Evolutionary conservation across 2,888 invertebrate genomes (phyloP).

Genomic region (Crossocerus cetratus): DNA sequence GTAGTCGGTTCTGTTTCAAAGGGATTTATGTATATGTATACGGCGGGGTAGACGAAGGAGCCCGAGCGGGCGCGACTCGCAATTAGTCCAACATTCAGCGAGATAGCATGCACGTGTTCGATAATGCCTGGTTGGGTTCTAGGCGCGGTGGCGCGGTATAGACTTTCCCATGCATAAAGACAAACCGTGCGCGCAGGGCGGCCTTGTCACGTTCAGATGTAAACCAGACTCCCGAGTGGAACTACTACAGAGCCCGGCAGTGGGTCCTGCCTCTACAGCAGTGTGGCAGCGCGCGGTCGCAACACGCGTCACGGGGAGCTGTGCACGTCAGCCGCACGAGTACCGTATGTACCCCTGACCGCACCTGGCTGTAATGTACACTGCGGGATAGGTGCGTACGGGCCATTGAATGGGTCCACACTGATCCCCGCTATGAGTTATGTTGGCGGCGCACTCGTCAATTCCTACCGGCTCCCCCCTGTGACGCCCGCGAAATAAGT

Average conservation of each 20-base stretch:
- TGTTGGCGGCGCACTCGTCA: conserved; percentile 28
- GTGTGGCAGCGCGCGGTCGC: conserved; percentile 37
- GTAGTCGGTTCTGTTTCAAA: conserved; percentile 52
- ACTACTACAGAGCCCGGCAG: conserved; percentile 29
- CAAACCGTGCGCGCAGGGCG: conserved; percentile 65
- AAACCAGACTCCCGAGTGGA: conserved; percentile 63
- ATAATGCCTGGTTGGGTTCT: conserved; percentile 55
- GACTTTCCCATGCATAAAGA: conserved; percentile 72
- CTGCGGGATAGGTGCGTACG: conserved; percentile 26
- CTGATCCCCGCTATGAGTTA: conserved; percentile 29
- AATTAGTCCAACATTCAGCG: conserved; percentile 60
- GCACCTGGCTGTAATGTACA: conserved; percentile 56
- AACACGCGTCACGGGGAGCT: conserved; percentile 65
- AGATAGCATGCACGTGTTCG: conserved; percentile 50
- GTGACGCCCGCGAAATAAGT: not conserved
- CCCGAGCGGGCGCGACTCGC: conserved; percentile 41
- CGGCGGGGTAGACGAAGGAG: conserved; percentile 8
- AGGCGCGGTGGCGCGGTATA: conserved; percentile 40
- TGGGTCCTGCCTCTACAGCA: too few relatives aligned
- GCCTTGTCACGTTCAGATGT: conserved; percentile 71
- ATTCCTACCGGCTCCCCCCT: conserved; percentile 2
- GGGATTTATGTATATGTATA: conserved; percentile 32
- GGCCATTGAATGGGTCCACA: conserved; percentile 41
- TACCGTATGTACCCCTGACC: conserved; percentile 49
- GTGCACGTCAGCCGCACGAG: conserved; percentile 69